These are phyloP conservation scores for Bombus consobrinus DNA, from an alignment of 1,140 invertebrate species.

Conservation along the genomic window DNA sequence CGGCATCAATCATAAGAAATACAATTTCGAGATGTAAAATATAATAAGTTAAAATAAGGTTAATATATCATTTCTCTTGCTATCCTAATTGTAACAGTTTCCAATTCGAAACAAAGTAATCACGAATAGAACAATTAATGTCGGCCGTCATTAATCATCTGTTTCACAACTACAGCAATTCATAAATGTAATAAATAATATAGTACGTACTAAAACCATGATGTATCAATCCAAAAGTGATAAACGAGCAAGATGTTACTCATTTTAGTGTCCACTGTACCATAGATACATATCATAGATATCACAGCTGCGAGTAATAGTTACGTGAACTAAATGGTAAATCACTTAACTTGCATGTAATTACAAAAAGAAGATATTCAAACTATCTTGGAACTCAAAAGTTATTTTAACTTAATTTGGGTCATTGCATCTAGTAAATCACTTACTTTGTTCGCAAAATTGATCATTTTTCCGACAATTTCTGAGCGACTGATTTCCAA, in stretches of 20 bases:
- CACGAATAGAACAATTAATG: slow-evolving; percentile 12
- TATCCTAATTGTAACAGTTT: background rate
- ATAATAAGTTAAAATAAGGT: background rate
- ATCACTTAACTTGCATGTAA: background rate
- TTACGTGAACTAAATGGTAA: background rate
- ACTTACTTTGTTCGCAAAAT: too few species aligned
- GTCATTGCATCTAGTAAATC: background rate
- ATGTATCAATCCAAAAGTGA: slow-evolving; percentile 46
- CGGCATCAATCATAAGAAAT: background rate
- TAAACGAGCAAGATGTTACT: slow-evolving; percentile 46
- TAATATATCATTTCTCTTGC: too few species aligned
- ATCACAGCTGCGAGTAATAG: slow-evolving; percentile 7
- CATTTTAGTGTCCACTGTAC: background rate
- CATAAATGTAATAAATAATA: slow-evolving; percentile 15
- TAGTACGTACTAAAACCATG: background rate
- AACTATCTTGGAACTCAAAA: background rate
- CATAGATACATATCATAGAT: background rate
- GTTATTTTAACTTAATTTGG: background rate
- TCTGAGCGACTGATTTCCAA: too few species aligned
- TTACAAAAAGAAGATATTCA: background rate
- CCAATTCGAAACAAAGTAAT: slow-evolving; percentile 8
- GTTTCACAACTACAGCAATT: background rate
- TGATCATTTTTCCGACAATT: too few species aligned
- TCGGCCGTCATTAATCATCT: slow-evolving; percentile 18
- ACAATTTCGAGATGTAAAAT: background rate